Evolutionary conservation across 2,113 vertebrate genomes (phyloP).

Genomic region (Labeo catla): DNA sequence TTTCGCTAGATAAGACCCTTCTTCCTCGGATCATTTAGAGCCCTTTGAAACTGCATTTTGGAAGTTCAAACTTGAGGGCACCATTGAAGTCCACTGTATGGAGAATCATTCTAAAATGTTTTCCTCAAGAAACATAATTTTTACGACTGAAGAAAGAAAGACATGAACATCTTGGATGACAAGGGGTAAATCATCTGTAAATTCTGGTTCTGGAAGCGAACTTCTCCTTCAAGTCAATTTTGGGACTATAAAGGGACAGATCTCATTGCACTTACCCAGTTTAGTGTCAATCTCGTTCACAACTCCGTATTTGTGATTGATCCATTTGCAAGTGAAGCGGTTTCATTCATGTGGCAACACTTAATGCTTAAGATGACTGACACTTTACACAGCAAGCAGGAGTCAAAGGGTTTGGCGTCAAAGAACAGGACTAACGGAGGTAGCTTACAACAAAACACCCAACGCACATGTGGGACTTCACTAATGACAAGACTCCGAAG

Average conservation of each 20-base stretch:
- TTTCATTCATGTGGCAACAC: constrained; percentile 11
- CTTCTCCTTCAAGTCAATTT: too few relatives aligned
- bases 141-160: too few relatives aligned
- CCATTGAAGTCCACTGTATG: too few relatives aligned
- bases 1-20: too few relatives aligned
- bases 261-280: constrained; percentile 15
- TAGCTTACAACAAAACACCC: constrained; percentile 38
- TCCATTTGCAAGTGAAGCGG: neutral
- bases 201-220: too few relatives aligned
- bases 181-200: too few relatives aligned
- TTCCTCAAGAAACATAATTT: too few relatives aligned
- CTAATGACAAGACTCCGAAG: constrained; percentile 30
- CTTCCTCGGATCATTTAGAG: too few relatives aligned
- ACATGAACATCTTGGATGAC: too few relatives aligned
- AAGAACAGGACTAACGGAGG: constrained; percentile 22
- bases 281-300: neutral
- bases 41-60: neutral
- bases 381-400: constrained; percentile 46
- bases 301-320: neutral
- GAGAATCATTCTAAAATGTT: too few relatives aligned
- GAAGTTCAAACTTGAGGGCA: neutral
- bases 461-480: constrained; percentile 13
- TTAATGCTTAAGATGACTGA: constrained; percentile 14
- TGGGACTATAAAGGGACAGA: neutral
- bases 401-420: constrained; percentile 2